Evolutionary conservation across 2,113 vertebrate genomes (phyloP).

Genomic region (Tragelaphus buxtoni): DNA sequence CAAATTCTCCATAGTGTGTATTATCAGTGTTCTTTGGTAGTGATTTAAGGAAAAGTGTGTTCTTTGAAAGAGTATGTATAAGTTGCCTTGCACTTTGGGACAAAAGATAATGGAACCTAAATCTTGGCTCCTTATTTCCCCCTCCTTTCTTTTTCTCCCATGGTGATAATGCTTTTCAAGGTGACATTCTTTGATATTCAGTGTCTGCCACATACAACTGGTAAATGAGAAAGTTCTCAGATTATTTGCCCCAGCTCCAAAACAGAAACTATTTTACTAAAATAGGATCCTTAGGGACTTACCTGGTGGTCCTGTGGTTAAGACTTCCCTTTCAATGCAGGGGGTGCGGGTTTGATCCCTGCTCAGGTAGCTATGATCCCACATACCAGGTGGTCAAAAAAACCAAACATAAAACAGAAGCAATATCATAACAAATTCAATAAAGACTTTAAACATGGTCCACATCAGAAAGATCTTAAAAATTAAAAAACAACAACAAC

Average conservation of each 20-base stretch:
- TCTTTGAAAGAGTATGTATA: neutral
- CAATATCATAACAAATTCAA: neutral
- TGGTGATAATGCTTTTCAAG: neutral
- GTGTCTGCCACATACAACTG: neutral
- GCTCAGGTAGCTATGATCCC: neutral
- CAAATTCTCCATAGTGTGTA: neutral
- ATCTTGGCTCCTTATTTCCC: neutral
- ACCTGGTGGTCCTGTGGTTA: neutral
- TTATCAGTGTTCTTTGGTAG: neutral
- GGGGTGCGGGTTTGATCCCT: neutral
- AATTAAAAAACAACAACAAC: neutral
- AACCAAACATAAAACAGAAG: neutral
- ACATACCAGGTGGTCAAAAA: neutral
- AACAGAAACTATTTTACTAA: slow-evolving; percentile 9
- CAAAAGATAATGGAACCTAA: neutral
- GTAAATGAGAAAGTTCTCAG: neutral
- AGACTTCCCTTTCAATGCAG: neutral
- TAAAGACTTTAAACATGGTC: neutral
- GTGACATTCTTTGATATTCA: neutral
- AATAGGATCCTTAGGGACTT: neutral
- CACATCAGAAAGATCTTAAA: neutral
- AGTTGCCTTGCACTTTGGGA: neutral
- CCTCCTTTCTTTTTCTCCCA: neutral
- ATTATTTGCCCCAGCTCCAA: neutral
- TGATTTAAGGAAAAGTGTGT: neutral